Conservation (phyloP, 2,113 vertebrate species). For the Cinclus mexicanus region DNA sequence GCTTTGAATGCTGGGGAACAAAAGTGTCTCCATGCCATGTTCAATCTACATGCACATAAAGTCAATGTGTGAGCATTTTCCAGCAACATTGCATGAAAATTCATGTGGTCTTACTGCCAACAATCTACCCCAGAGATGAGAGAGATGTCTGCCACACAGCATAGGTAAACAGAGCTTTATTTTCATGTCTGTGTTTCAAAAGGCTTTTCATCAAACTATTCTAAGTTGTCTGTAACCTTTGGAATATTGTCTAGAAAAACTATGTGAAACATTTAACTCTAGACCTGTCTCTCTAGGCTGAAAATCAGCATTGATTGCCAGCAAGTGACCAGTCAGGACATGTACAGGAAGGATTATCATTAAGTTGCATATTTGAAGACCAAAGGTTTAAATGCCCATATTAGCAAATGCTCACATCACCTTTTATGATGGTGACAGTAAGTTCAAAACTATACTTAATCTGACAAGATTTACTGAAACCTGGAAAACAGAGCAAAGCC, state of each 20-base stretch:
- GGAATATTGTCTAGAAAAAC: not conserved
- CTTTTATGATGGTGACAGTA: not conserved
- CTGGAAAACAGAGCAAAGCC: not conserved
- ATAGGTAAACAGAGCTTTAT: slow-evolving; percentile 8
- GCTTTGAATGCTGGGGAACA: not conserved
- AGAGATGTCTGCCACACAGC: not conserved
- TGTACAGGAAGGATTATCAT: not conserved
- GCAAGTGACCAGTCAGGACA: accelerated
- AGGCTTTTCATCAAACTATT: not conserved
- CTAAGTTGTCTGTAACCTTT: not conserved
- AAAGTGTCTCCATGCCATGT: not conserved
- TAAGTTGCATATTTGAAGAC: not conserved
- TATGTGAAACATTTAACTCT: not conserved
- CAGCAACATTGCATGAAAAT: not conserved
- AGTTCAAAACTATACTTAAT: not conserved
- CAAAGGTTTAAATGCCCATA: not conserved
- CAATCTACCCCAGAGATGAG: not conserved
- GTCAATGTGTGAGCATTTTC: not conserved
- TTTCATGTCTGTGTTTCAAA: not conserved
- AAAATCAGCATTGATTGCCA: not conserved
- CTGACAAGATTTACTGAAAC: not conserved
- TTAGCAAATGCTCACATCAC: not conserved
- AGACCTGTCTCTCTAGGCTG: not conserved
- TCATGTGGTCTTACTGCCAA: slow-evolving; percentile 1
- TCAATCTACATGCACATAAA: not conserved